Percentiles rank a stretch among this genome's conserved stretches.
Conservation (phyloP, 2,888 invertebrate species). For the Sthenelais limicola region DNA sequence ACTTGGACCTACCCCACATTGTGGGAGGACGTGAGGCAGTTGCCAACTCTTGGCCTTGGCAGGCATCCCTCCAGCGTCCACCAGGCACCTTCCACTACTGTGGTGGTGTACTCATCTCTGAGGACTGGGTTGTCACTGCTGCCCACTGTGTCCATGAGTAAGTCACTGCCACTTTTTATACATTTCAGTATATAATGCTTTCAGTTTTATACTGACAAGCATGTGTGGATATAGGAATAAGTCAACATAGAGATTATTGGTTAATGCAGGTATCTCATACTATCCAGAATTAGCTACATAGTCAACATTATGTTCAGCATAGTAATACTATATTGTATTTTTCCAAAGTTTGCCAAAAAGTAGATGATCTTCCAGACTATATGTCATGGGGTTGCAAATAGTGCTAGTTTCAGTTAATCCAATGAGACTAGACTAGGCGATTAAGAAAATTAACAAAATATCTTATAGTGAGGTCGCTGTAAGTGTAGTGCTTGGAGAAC, state of each 20-base stretch:
- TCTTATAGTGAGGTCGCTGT: not conserved
- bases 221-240: not conserved
- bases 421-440: no score
- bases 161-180: no score
- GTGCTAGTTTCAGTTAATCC: no score
- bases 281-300: no score
- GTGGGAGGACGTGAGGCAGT: constrained; percentile 12
- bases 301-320: no score
- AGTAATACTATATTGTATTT: no score
- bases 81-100: constrained; percentile 31
- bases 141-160: constrained; percentile 31
- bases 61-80: constrained; percentile 19
- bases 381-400: no score
- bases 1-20: not conserved
- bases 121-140: constrained; percentile 14
- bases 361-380: no score
- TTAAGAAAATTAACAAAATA: no score
- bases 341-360: no score
- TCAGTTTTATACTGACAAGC: no score
- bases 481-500: constrained; percentile 21
- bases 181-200: no score
- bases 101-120: constrained; percentile 29
- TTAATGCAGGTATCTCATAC: not conserved
- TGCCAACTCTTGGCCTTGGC: constrained; percentile 32
- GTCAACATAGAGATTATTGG: not conserved